Base-by-base conservation (phyloP, 2,888 invertebrate genomes). In the Eupeodes luniger region DNA sequence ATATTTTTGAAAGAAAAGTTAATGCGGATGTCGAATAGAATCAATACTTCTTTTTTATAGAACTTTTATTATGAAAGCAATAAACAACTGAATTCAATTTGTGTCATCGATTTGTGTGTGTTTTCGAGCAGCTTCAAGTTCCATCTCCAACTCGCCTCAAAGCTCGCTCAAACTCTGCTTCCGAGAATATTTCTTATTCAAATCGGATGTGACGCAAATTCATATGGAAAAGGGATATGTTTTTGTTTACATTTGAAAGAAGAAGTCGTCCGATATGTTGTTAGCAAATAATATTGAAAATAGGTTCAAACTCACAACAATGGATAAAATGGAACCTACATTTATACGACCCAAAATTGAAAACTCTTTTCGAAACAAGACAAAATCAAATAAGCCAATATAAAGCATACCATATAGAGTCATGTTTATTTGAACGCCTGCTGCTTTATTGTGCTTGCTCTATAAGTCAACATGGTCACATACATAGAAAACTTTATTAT, bases 21-120 rank as follows among this genome's bases (percentile, higher is more conserved):
- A 82, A 72, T 77, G 49, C 57, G 69, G 57, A 57, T 83, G 78
- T 83, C 78, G 40, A 70, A 72, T 59, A 78, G 66, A 66, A 72
- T 72, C 77, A 66, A 59, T 67, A 61, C 34, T 55, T 12, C 27
- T 27, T 27, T 27, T 27, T 27, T 27, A 27, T 27, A 11, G 40
- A 44, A 55, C 76, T 62, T 36, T 49, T 40, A 44, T 12, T 40
- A 44, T 36, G 19, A 14, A 36, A 82, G 64, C 34, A 27, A 77
- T 69, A 70, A 70, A 72, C 53, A 53, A 64, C 70, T 27, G 62
- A 55, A 62, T 70, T 79, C 27, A 27, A 55, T 80, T 80, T 79
- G 51, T 70, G 69, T 79, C 69, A 79, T 59, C 59, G 72, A 59
- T 59, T 72, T 72, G 72, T 72, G 59, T 72, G 27, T 27, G 27